Base-by-base conservation (phyloP, 2,113 vertebrate species). In the Brachionichthys hirsutus region DNA sequence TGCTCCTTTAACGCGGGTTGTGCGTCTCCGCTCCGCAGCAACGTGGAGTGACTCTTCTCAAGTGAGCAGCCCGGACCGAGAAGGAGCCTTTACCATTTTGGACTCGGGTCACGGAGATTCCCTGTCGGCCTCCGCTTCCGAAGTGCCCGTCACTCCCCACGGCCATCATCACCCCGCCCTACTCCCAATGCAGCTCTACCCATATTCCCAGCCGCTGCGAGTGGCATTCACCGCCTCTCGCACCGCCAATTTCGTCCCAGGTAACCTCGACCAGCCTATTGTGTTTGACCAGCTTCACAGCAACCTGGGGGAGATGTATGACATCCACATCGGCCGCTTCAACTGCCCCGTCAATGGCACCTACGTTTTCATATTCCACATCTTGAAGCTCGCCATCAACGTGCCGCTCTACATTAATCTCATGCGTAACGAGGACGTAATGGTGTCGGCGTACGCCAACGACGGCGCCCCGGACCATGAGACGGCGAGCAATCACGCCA, bases 341-440 rank as follows among this genome's bases (percentile, higher is more conserved):
- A 93, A 89, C 75, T 98, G 95, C 68, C 97, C 97, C 0, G 92
- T 93, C 45, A 93, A 94, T 6, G 97, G 97, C 62, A 95, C 94
- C 6, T 99, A 98, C 0, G 95, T 98, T 62, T 98, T 99, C 87
- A 93, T 96, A 71, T 99, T 98, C 84, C 94, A 98, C 90, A 98
- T 99, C 91, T 90, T 99, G 42, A 99, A 99, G 86, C 89, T 99
- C 59, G 97, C 97, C 1, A 92, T 98, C n/a, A 98, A 95, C 12
- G 94, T 98, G 53, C 97, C 97, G 0, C 90, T 99, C 14, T 99
- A 98, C 9, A 91, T 99, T 73, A 99, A 99, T 76, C 93, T 99
- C 60, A 99, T 99, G 97, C 92, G 95, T 85, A 98, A 99, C 0
- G 95, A 98, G 30, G 97, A 99, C 64, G 95, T 98, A 43, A 91